Conservation (phyloP, 1,140 invertebrate species). For the Drosophila varians region DNA sequence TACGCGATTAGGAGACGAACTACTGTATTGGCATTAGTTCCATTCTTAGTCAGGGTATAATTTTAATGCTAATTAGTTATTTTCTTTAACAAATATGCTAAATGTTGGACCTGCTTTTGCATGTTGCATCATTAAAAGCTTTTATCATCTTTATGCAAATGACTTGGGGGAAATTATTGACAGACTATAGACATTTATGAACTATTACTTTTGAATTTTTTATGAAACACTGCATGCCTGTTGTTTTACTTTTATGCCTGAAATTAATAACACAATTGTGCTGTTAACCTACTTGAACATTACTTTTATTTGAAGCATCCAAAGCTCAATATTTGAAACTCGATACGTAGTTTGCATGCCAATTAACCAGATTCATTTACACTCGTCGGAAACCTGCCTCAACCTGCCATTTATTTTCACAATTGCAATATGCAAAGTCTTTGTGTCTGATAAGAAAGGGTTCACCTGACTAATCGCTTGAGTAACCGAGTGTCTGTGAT, state of each 20-base stretch:
- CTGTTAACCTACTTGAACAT: not conserved
- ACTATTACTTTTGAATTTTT: not conserved
- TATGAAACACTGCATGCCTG: not conserved
- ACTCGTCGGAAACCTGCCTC: constrained; percentile 35
- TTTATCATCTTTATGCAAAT: not conserved
- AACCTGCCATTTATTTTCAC: constrained; percentile 19
- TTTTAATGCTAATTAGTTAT: constrained; percentile 6
- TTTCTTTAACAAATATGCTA: not conserved
- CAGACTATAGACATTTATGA: constrained; percentile 4
- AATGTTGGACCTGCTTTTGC: not conserved
- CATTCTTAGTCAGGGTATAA: not conserved
- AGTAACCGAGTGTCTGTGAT: constrained; percentile 20
- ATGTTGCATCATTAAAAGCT: not conserved
- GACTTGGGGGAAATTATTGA: not conserved
- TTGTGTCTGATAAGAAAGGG: constrained; percentile 9
- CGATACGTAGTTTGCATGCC: not conserved
- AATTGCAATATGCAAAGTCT: constrained; percentile 6
- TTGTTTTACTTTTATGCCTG: not conserved
- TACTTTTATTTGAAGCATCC: constrained; percentile 4
- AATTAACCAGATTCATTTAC: constrained; percentile 22
- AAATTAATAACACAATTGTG: not conserved
- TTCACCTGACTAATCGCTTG: not conserved
- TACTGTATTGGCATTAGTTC: constrained; percentile 18
- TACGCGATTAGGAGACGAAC: not conserved
- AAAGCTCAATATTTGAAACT: not conserved